Conservation (phyloP, 2,113 vertebrate genomes). For the Mustelus asterias region DNA sequence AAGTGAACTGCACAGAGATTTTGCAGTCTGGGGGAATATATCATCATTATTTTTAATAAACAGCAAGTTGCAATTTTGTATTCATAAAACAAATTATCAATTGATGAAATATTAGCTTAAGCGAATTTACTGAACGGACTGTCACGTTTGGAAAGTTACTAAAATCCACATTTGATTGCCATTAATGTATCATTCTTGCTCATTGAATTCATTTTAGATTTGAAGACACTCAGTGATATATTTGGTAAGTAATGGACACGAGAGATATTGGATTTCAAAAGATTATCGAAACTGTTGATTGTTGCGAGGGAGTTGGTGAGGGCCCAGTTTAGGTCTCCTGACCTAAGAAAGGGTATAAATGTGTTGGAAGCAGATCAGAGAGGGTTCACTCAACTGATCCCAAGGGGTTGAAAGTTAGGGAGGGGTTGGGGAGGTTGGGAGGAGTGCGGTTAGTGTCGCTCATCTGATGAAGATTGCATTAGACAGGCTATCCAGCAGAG, state of each 20-base stretch:
- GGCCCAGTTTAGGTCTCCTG: too few species aligned
- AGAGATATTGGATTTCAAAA: background rate
- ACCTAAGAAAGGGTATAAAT: too few species aligned
- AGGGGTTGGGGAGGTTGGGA: too few species aligned
- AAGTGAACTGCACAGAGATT: background rate
- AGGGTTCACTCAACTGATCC: too few species aligned
- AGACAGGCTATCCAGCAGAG: too few species aligned
- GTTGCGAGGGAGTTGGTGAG: background rate
- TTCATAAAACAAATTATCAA: background rate
- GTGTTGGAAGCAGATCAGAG: too few species aligned
- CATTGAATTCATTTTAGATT: constrained; percentile 16
- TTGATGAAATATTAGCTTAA: background rate
- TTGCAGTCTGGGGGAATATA: background rate
- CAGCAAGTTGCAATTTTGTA: background rate
- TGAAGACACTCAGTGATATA: constrained; percentile 3
- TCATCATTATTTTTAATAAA: background rate
- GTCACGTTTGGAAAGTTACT: background rate
- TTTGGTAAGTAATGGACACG: background rate
- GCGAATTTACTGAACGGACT: background rate
- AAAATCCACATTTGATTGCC: background rate
- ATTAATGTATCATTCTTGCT: background rate
- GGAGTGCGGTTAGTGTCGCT: too few species aligned
- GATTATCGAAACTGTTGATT: background rate
- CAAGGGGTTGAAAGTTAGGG: too few species aligned
- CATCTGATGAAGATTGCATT: too few species aligned